A percentile compares a stretch with the other conserved stretches of the same genome.
Evolutionary conservation across 1,140 invertebrate species (phyloP).

Genomic region (Euwallacea fornicatus): DNA sequence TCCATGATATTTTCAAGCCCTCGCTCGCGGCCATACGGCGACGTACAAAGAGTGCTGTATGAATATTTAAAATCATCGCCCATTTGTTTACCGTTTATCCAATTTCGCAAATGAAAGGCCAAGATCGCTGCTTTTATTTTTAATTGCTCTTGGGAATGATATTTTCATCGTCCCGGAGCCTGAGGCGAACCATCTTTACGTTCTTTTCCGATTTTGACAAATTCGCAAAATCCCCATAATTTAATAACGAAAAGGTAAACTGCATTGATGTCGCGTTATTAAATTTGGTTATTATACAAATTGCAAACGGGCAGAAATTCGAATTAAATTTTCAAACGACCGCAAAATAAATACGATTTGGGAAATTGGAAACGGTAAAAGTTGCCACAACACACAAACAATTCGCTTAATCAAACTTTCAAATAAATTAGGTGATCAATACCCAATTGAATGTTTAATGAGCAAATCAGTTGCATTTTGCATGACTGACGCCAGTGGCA

Average conservation of each 20-base stretch:
- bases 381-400: conserved; percentile 21
- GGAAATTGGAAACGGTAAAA: conserved; percentile 31
- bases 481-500: no score
- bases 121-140: conserved; percentile 40
- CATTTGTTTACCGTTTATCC: conserved; percentile 41
- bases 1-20: conserved; percentile 20
- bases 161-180: conserved; percentile 19
- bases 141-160: conserved; percentile 40
- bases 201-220: background rate
- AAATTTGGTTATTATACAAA: conserved; percentile 30
- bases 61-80: conserved; percentile 40
- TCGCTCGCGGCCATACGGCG: conserved; percentile 17
- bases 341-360: conserved; percentile 35
- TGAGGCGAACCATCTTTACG: conserved; percentile 3
- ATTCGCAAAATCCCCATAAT: background rate
- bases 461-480: background rate
- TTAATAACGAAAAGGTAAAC: background rate
- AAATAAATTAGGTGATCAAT: conserved; percentile 29
- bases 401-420: conserved; percentile 23
- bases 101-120: conserved; percentile 43
- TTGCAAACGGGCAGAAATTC: conserved; percentile 19
- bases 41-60: conserved; percentile 38
- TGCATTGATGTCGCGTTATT: background rate
- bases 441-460: conserved; percentile 11
- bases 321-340: conserved; percentile 34